Base-by-base conservation (phyloP, 2,797 vertebrate species). In the Lepus townsendii region DNA sequence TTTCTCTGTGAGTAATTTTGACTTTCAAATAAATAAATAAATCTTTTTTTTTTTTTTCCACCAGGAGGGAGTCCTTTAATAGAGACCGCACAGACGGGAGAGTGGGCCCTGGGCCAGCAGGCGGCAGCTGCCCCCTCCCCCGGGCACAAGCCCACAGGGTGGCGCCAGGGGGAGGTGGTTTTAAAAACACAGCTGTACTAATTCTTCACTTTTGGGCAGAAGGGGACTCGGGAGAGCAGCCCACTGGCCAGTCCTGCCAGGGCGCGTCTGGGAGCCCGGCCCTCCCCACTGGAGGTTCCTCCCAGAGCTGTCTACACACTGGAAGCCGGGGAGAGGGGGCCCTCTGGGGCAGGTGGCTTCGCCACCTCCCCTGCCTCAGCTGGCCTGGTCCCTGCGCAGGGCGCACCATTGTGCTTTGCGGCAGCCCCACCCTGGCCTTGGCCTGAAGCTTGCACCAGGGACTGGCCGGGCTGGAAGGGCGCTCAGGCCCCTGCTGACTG, bases 51-150 rank as follows among this genome's bases (percentile, higher is more conserved):
- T n/a, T n/a, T n/a, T n/a, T n/a, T n/a, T 97, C 97, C 97, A 94
- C 94, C 88, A 79, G 87, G 96, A 97, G 93, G 96, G 96, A 97
- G 98, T 97, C 96, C 96, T 98, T 98, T 98, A 98, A 98, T 98
- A 97, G 96, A 94, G 95, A 97, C 84, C 7, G 93, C 83, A 97
- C 93, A 96, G 90, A 97, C 88, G 83, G 93, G 85, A 85, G 95
- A 97, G 97, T 1, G 3, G 52, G 78, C 93, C 86, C 90, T 6
- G 52, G 24, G 35, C 85, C 47, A 57, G 68, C 32, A 84, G 88
- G 88, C 90, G 72, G 75, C 12, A 50, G 93, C 85, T 87, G 73
- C 95, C 83, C 72, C 90, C 72, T 66, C 84, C 50, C 78, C 88
- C 54, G 88, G 95, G n/a, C 35, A 57, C 57, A 52, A 88, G 80